Evolutionary conservation across 2,113 vertebrate species (phyloP).

Genomic region (Ptilonorhynchus violaceus): DNA sequence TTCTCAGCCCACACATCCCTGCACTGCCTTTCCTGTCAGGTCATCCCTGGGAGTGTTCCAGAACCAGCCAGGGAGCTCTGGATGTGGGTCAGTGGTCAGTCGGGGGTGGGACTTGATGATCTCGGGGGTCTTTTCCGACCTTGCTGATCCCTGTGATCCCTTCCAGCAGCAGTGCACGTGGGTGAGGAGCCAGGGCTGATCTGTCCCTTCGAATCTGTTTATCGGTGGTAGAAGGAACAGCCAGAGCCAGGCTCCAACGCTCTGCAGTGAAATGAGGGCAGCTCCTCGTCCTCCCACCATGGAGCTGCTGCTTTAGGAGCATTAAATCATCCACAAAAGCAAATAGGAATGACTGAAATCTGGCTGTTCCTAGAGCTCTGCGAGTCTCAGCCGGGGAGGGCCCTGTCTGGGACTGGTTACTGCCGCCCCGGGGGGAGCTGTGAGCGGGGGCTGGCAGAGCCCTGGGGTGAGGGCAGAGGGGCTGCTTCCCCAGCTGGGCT

Average conservation of each 20-base stretch:
- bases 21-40: neutral
- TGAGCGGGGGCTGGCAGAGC: neutral
- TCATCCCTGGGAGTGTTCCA: too few species aligned
- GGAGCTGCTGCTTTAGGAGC: neutral
- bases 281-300: neutral
- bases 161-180: accelerated
- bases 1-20: accelerated
- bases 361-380: neutral
- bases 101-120: accelerated
- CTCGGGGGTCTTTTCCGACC: neutral
- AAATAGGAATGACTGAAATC: accelerated
- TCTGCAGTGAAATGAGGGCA: neutral
- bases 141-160: neutral
- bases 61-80: neutral
- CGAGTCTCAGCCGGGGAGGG: too few species aligned
- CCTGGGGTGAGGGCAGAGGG: neutral
- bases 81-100: accelerated
- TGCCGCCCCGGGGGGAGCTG: neutral
- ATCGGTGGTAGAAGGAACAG: neutral
- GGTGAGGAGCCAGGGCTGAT: neutral
- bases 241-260: neutral
- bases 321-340: neutral
- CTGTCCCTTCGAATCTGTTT: accelerated
- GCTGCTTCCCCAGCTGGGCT: too few species aligned
- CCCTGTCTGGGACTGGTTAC: accelerated